Evolutionary conservation across 2,888 invertebrate genomes (phyloP).

Genomic region (Caenorhabditis macrosperma): DNA sequence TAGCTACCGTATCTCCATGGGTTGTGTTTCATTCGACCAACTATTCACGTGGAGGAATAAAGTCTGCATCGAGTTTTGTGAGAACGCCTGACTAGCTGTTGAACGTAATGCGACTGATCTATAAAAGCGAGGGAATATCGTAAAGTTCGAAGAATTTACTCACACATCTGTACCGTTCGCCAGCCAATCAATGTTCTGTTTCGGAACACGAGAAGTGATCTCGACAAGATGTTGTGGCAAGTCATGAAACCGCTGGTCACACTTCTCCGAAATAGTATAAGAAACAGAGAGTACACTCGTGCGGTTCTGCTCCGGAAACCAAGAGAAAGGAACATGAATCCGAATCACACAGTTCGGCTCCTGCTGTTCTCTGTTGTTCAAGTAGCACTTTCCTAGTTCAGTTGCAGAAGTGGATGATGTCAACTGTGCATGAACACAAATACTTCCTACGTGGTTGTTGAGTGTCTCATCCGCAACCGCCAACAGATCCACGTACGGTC

Average conservation of each 20-base stretch:
- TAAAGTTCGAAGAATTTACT: background rate
- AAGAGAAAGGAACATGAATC: slow-evolving; percentile 73
- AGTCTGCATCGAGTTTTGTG: slow-evolving; percentile 69
- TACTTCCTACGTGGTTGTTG: slow-evolving; percentile 61
- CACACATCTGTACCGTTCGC: slow-evolving; percentile 47
- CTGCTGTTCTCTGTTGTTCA: slow-evolving; percentile 61
- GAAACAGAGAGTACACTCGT: slow-evolving; percentile 62
- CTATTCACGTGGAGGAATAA: slow-evolving; percentile 66
- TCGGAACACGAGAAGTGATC: slow-evolving; percentile 29
- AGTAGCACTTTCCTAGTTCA: slow-evolving; percentile 60
- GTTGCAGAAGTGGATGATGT: slow-evolving; percentile 57
- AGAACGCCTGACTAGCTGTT: slow-evolving; percentile 69
- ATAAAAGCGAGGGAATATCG: slow-evolving; percentile 11
- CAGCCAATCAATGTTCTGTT: slow-evolving; percentile 49
- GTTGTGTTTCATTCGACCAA: slow-evolving; percentile 20
- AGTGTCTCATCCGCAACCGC: slow-evolving; percentile 72
- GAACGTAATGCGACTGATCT: slow-evolving; percentile 69
- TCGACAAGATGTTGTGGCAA: slow-evolving; percentile 62
- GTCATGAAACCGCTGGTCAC: slow-evolving; percentile 67
- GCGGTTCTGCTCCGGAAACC: slow-evolving; percentile 67
- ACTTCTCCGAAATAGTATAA: slow-evolving; percentile 65
- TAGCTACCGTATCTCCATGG: slow-evolving; percentile 54
- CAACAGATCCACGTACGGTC: slow-evolving; percentile 77
- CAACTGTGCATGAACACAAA: slow-evolving; percentile 75
- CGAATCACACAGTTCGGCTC: slow-evolving; percentile 72